phyloP scores from a whole-genome alignment of 2,888 invertebrate genomes.

The Pammene fasciana region DNA sequence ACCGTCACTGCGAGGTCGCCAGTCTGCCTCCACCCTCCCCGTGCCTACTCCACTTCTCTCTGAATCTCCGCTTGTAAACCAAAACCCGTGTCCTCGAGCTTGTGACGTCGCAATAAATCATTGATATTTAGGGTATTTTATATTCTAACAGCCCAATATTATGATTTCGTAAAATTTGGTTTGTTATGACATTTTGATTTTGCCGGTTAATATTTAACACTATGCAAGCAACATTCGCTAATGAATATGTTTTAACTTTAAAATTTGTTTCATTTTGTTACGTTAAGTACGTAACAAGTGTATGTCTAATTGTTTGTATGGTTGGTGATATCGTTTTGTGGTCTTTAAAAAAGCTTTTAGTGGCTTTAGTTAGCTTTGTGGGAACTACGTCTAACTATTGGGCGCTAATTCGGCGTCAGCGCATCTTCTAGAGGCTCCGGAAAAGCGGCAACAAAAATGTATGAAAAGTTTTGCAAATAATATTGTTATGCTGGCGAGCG shows the following conservation, averaged over 20 bases:
- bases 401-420: slow-evolving; percentile 58
- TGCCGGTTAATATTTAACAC: slow-evolving; percentile 20
- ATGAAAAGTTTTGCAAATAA: slow-evolving; percentile 72
- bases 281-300: slow-evolving; percentile 5
- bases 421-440: slow-evolving; percentile 70
- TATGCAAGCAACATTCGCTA: slow-evolving; percentile 39
- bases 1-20: slow-evolving; percentile 76
- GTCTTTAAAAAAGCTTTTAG: neutral
- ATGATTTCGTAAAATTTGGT: neutral
- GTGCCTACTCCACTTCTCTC: slow-evolving; percentile 77
- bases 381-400: slow-evolving; percentile 28
- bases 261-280: slow-evolving; percentile 15
- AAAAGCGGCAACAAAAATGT: slow-evolving; percentile 78
- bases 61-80: slow-evolving; percentile 74
- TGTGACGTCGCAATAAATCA: slow-evolving; percentile 25
- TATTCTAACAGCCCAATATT: slow-evolving; percentile 15
- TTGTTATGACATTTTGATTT: slow-evolving; percentile 2
- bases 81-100: slow-evolving; percentile 45
- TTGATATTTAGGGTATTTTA: slow-evolving; percentile 6
- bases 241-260: neutral
- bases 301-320: neutral
- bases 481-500: slow-evolving; percentile 58
- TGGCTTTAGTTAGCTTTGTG: slow-evolving; percentile 10
- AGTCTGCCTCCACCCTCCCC: slow-evolving; percentile 67
- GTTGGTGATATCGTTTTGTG: slow-evolving; percentile 6